Conservation (phyloP, 2,113 vertebrate genomes). For the Elachura formosa region DNA sequence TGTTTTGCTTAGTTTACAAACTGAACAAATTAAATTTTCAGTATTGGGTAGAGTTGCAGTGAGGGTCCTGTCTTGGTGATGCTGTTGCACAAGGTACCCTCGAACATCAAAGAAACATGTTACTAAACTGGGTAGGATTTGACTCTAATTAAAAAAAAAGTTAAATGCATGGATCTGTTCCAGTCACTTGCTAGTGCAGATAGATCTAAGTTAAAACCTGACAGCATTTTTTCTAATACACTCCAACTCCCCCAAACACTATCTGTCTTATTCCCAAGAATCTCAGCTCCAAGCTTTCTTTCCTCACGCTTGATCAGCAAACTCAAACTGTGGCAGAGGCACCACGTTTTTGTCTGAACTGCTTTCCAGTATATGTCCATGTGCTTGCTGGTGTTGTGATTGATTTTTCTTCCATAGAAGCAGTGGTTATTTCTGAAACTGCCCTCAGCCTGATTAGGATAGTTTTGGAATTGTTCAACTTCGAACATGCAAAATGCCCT, state of each 20-base stretch:
- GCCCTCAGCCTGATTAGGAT: background rate
- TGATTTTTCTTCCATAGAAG: background rate
- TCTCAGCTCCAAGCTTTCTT: background rate
- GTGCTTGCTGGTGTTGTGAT: background rate
- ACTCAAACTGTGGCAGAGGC: background rate
- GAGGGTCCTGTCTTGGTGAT: slow-evolving; percentile 6
- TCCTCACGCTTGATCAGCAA: background rate
- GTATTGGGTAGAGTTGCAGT: background rate
- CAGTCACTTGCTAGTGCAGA: slow-evolving; percentile 40
- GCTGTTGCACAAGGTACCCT: background rate
- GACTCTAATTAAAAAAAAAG: background rate
- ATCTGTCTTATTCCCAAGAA: background rate
- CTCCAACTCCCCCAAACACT: slow-evolving; percentile 34
- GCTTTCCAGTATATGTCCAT: background rate
- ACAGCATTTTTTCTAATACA: slow-evolving; percentile 39
- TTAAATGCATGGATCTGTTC: slow-evolving; percentile 17
- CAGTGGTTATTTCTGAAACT: background rate
- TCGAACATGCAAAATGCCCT: background rate
- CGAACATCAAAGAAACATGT: slow-evolving; percentile 9
- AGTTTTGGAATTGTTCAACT: background rate
- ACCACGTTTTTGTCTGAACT: background rate
- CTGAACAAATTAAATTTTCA: background rate
- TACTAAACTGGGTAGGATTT: slow-evolving; percentile 40
- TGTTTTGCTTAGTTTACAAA: slow-evolving; percentile 1
- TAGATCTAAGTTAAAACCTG: slow-evolving; percentile 39